A percentile compares a stretch with the other conserved stretches of the same genome.
Conservation (phyloP, 2,113 vertebrate genomes). For the Callionymus lyra region DNA sequence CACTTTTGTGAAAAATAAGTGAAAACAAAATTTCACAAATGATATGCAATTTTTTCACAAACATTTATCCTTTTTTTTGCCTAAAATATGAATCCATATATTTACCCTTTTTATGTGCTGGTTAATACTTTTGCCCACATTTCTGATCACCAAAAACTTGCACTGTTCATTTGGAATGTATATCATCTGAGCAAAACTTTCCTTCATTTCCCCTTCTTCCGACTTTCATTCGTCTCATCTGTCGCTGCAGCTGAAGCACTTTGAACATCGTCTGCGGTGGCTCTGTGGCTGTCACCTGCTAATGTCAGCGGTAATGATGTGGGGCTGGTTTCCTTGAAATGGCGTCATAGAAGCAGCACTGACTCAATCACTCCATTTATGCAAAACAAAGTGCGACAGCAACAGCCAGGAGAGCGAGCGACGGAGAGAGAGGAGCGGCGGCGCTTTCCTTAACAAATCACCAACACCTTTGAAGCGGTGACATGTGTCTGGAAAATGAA, state of each 20-base stretch:
- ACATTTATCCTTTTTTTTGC: no score
- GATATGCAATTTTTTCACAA: no score
- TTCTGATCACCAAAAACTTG: no score
- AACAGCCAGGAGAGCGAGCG: conserved; percentile 29
- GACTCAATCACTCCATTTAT: conserved; percentile 54
- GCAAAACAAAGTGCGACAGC: conserved; percentile 53
- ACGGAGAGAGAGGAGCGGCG: conserved; percentile 15
- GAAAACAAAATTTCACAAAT: no score
- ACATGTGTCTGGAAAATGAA: conserved; percentile 37
- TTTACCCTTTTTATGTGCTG: no score
- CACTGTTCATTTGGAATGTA: no score
- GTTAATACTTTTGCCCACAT: no score
- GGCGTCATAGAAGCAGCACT: conserved; percentile 15
- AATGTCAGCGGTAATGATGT: conserved; percentile 55
- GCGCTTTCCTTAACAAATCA: conserved; percentile 44
- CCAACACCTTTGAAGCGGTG: conserved; percentile 50
- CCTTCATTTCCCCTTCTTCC: background rate
- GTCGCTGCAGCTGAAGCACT: conserved; percentile 28
- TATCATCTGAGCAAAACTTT: no score
- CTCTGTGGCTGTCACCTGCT: conserved; percentile 44
- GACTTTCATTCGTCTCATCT: conserved; percentile 29
- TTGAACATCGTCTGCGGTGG: conserved; percentile 36
- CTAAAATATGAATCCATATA: no score
- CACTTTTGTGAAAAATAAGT: no score
- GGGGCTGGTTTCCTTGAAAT: conserved; percentile 31